Base-by-base conservation (phyloP, 1,140 invertebrate genomes). In the silkworm (Bombyx mori) region DNA sequence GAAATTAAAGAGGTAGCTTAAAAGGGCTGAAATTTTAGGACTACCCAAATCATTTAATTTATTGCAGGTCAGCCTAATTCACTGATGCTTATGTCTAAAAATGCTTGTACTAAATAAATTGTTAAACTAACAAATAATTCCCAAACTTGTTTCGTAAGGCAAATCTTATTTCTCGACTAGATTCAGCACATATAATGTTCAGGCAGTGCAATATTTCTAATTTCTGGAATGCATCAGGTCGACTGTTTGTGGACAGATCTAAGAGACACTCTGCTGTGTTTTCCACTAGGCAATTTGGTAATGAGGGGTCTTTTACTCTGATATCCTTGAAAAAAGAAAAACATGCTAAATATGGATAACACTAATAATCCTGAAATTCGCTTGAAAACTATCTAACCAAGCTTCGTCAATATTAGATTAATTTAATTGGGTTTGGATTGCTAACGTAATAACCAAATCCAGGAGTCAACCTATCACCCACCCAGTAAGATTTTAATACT, bases 111-210 rank as follows among this genome's bases (percentile, higher is more conserved):
- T 51, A 9, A 51, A 22, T 9, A 51, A 51, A 51, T 35, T 8
- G n/a, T 43, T 54, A 47, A 18, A 69, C 80, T 79, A 68, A 83
- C 80, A 81, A 81, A 54, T 77, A 80, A 6, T 43, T 12, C 9
- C 67, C 68, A 54, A 82, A 60, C 10, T 71, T 66, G 8, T 62
- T 62, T 44, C 63, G 71, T 8, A 77, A 50, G 6, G 62, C 62
- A 48, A 71, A 58, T 66, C 80, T 66, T 10, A 77, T 65, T 42
- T 75, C 71, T 6, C 77, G 65, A 54, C 67, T 75, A 8, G 68
- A 70, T 6, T 73, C 68, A 0, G 68, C 69, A 45, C 73, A 70
- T 42, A 67, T 73, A 10, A 64, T 49, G 26, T 82, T 84, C 7
- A 84, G 65, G 6, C 65, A 66, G 44, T 61, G 63, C 8, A 84